Base-by-base conservation (phyloP, 2,888 invertebrate genomes). In the Hecatera dysodea region DNA sequence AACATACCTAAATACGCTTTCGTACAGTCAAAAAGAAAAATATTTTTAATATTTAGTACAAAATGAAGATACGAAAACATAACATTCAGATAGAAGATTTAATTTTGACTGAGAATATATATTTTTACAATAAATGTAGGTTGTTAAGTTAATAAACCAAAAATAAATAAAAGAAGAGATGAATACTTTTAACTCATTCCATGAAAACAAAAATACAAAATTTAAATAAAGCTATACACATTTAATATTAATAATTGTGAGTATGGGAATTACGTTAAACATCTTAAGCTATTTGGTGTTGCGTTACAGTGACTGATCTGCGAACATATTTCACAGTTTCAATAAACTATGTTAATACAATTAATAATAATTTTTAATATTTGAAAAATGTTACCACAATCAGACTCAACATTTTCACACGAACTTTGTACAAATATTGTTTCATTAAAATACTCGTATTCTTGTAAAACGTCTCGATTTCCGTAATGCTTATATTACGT, bases 251-350 rank as follows among this genome's bases (percentile, higher is more conserved):
- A 80, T 74, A 83, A 83, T 85, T 87, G 85, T 87, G 87, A 87
- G 73, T 87, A 88, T 77, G 77, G 65, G 60, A 79, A 81, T 81
- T 88, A 88, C 86, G 87, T 88, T 88, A 88, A 87, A 86, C 78
- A 85, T 88, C 92, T 92, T 94, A 94, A 81, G 78, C 92, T 94
- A 95, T 92, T 95, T 95, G 95, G 95, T 95, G 94, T 95, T 94
- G 92, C 86, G 87, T 94, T 95, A 95, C 94, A 95, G 94, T 94
- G 92, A 91, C 87, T 87, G 85, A 76, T 75, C 86, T 88, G 88
- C 88, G 88, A 92, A 87, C 73, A 62, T 80, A 89, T 87, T 90
- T 87, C 91, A 93, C 91, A 91, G 81, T 78, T 87, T 81, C 75
- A 83, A 90, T 91, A 91, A 89, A 91, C 88, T 91, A 85, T 85